These are phyloP conservation scores for Lerista edwardsae DNA, from an alignment of 2,797 vertebrate genomes.

Conservation along the genomic window DNA sequence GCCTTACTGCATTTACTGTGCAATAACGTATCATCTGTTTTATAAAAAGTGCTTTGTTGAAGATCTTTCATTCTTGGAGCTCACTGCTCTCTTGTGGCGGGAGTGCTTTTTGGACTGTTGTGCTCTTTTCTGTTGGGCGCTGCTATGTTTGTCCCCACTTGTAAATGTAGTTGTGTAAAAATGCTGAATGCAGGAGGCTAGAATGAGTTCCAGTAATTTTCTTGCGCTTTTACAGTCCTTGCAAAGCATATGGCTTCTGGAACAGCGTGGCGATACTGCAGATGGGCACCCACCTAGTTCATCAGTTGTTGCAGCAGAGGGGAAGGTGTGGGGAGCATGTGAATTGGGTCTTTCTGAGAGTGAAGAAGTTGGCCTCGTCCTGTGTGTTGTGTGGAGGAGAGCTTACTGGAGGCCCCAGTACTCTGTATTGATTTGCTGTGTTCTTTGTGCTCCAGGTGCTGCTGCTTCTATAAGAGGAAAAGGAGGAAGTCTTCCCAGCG, in stretches of 20 bases:
- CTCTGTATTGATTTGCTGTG: conserved; percentile 42
- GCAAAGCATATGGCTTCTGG: not conserved
- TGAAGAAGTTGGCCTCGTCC: not conserved
- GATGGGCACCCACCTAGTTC: not conserved
- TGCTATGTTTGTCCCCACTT: not conserved
- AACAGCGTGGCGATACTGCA: not conserved
- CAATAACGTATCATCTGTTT: not conserved
- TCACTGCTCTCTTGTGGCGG: too few relatives aligned
- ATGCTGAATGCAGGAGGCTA: not conserved
- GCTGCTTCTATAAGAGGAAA: conserved; percentile 99
- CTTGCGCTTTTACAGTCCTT: not conserved
- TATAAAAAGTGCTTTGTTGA: not conserved
- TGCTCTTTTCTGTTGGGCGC: not conserved
- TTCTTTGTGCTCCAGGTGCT: conserved; percentile 89
- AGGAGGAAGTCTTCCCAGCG: conserved; percentile 96
- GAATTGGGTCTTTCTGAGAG: conserved; percentile 43
- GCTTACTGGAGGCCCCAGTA: fast-evolving
- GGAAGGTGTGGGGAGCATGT: not conserved
- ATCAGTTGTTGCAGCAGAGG: not conserved
- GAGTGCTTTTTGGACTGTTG: not conserved
- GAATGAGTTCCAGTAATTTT: not conserved
- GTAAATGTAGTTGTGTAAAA: not conserved
- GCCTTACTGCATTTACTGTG: not conserved
- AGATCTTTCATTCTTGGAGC: not conserved
- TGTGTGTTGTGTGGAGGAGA: conserved; percentile 29